Base-by-base conservation (phyloP, 2,888 invertebrate genomes). In the Apantesis nais region DNA sequence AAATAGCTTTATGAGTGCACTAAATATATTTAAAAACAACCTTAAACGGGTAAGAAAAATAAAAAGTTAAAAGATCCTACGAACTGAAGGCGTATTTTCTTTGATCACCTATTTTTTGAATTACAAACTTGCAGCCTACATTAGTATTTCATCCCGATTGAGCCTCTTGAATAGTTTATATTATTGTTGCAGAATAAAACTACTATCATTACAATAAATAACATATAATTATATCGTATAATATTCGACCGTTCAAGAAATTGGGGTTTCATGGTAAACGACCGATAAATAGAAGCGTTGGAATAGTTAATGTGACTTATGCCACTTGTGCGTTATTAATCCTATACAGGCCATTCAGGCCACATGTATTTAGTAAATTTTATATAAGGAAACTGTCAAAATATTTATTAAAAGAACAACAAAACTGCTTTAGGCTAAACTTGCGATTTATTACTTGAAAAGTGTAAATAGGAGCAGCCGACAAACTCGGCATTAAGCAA, bases 401-500 rank as follows among this genome's bases (percentile, higher is more conserved):
- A 25, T 48, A 19, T 19, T 68, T 77, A 75, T 78, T 74, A 71
- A 80, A 73, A 65, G 71, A 74, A 77, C 73, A 75, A 76, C 74
- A 74, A 72, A 22, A 70, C 73, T 74, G 70, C 74, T 79, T 75
- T 70, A 71, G 77, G 76, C 58, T 55, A 68, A 74, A 76, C 67
- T 78, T 75, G 74, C 61, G 71, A 75, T 77, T 80, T 75, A 71
- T 80, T 61, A 73, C 67, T 71, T 67, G 37, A 19, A 62, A 77
- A 80, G 86, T 89, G 88, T 90, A 92, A 93, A 92, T 89, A 90
- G 88, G 89, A 88, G 87, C 87, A 87, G 86, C 82, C 86, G 88
- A 89, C 90, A 87, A 93, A 92, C 90, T 92, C 88, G 81, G 89
- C 92, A 93, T 92, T 92, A 92, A 90, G 88, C 89, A 89, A 92